Conservation (phyloP, 2,113 vertebrate genomes). For the Haemorhous mexicanus region DNA sequence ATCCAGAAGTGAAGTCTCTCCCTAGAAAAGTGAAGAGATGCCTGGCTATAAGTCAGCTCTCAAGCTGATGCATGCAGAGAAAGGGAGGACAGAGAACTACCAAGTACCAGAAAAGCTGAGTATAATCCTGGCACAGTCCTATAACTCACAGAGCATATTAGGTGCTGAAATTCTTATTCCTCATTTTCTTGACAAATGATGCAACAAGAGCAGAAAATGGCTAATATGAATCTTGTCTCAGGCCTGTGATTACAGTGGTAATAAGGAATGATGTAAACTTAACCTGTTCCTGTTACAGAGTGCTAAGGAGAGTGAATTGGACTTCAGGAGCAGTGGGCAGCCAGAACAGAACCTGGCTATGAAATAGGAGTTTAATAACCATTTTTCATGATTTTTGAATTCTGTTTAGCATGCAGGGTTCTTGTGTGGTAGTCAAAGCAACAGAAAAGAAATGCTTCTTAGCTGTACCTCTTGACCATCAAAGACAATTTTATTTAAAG, state of each 20-base stretch:
- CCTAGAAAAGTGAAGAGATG: not conserved
- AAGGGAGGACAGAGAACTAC: conserved; percentile 17
- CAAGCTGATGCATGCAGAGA: not conserved
- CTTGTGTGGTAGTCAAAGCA: not conserved
- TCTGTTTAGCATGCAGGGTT: not conserved
- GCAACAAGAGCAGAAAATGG: conserved; percentile 45
- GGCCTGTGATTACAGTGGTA: not conserved
- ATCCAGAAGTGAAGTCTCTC: not conserved
- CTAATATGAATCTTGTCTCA: conserved; percentile 48
- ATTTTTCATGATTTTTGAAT: not conserved
- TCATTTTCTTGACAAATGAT: conserved; percentile 67
- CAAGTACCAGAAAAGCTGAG: conserved; percentile 4
- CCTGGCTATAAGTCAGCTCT: not conserved
- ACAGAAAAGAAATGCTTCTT: not conserved
- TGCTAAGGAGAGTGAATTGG: not conserved
- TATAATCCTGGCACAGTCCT: not conserved
- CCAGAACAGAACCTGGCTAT: not conserved
- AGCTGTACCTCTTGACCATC: not conserved
- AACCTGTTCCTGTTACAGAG: not conserved
- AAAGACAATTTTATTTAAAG: not conserved
- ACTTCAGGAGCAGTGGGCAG: not conserved
- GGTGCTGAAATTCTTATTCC: conserved; percentile 37
- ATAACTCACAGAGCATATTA: conserved; percentile 52
- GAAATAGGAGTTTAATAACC: not conserved
- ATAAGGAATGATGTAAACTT: not conserved